Percentiles rank a stretch among this genome's conserved stretches.
Evolutionary conservation across 2,797 vertebrate species (phyloP).

Genomic region (Crocidura indochinensis): DNA sequence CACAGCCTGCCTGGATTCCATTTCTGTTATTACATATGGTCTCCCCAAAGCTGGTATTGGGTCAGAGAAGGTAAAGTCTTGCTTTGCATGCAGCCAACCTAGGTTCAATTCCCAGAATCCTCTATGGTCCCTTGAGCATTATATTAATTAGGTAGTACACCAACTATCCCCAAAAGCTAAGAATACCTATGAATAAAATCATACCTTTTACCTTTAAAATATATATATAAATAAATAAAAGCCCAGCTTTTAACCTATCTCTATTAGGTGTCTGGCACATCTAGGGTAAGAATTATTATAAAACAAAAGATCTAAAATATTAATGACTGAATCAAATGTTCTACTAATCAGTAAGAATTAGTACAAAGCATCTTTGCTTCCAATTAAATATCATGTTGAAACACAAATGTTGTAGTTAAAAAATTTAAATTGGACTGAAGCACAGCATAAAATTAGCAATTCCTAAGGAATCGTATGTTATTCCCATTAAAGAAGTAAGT

Average conservation of each 20-base stretch:
- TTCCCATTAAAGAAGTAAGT: constrained; percentile 53
- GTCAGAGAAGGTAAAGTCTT: too few species aligned
- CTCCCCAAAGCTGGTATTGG: too few species aligned
- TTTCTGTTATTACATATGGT: too few species aligned
- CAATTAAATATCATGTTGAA: constrained; percentile 6
- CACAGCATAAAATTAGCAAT: constrained; percentile 15
- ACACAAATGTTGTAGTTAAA: constrained; percentile 39
- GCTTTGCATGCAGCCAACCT: too few species aligned
- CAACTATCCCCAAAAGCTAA: not conserved
- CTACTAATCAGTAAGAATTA: constrained; percentile 14
- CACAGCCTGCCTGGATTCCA: too few species aligned
- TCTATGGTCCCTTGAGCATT: not conserved
- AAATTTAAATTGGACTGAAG: constrained; percentile 19
- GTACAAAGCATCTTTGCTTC: not conserved
- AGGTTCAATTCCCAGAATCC: too few species aligned
- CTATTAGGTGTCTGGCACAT: not conserved
- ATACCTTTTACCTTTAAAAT: not conserved
- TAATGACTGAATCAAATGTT: not conserved
- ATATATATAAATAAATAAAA: not conserved
- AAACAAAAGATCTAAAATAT: not conserved
- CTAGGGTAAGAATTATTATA: not conserved
- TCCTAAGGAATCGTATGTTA: constrained; percentile 20
- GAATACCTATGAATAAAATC: not conserved
- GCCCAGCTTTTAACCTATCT: not conserved
- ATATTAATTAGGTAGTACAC: not conserved